These are phyloP conservation scores for Malacosoma neustria DNA, from an alignment of 2,888 invertebrate species.

Conservation along the genomic window DNA sequence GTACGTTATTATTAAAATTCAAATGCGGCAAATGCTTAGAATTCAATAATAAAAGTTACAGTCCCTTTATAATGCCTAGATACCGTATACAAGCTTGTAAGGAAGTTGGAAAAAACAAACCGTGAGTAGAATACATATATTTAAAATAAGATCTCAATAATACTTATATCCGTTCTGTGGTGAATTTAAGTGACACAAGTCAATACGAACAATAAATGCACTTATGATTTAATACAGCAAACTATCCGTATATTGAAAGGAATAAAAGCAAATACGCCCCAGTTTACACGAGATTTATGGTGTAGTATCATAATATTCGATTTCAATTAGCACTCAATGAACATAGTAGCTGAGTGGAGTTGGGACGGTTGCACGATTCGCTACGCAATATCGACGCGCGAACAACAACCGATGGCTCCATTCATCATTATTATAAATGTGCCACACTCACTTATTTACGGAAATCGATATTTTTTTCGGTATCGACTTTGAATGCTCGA, in stretches of 20 bases:
- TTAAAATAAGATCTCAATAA: slow-evolving; percentile 16
- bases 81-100: too few species aligned
- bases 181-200: not conserved
- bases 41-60: too few species aligned
- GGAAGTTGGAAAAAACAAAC: too few species aligned
- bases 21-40: too few species aligned
- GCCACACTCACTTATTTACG: slow-evolving; percentile 74
- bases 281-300: slow-evolving; percentile 63
- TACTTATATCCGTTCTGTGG: not conserved
- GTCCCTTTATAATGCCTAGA: too few species aligned
- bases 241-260: slow-evolving; percentile 24
- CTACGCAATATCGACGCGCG: slow-evolving; percentile 60
- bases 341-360: slow-evolving; percentile 38
- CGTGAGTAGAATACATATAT: too few species aligned
- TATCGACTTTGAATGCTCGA: slow-evolving; percentile 60
- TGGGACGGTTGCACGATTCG: slow-evolving; percentile 59
- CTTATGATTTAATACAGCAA: slow-evolving; percentile 41
- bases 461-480: slow-evolving; percentile 75
- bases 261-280: slow-evolving; percentile 42
- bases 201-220: not conserved
- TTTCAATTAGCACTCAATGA: slow-evolving; percentile 68
- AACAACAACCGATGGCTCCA: slow-evolving; percentile 57
- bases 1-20: too few species aligned
- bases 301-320: slow-evolving; percentile 52
- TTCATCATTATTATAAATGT: slow-evolving; percentile 75